Evolutionary conservation across 2,888 invertebrate genomes (phyloP), one percentile per base, ranked within the genome.

Genomic region (Caenorhabditis sp.): DNA sequence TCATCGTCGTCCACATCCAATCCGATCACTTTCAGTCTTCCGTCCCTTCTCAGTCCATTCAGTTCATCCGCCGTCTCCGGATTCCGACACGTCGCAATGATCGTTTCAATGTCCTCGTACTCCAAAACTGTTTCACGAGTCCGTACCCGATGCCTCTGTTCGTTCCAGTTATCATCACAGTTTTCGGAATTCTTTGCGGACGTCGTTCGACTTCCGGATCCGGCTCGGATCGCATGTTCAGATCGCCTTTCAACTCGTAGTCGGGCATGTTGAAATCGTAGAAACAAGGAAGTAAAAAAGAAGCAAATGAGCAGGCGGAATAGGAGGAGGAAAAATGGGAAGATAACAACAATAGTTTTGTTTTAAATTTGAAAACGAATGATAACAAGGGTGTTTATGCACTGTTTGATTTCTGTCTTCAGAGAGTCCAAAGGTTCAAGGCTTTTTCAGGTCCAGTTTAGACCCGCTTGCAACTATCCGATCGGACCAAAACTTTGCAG

Each of bases 131-230:
- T 20, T 30, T 56, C 3, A 70, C 70, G 27, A 76, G 26, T 20
- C 76, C 76, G 9, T 70, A 39, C 11, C 76, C 76, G 41, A 76
- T 76, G 24, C 76, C 76, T 39, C 76, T 37, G 59, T 70, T 76
- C 13, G 76, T 63, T 17, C 76, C 76, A 32, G 76, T 76, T 4
- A 76, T 39, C 70, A 76, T 70, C 20, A 65, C 24, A 41, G 39
- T 70, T 26, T 46, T 70, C 1, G 76, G 76, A 3, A 71, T 32
- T 17, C 27, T 35, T 27, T 62, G 71, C 0, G 55, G 41, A 17
- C 71, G 30, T 24, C 11, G 11, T 24, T 68, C 43, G 0, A 62
- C 71, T 45, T 65, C 58, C 53, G 53, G 61, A 71, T 71, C 62
- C 22, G 62, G 39, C 20, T 48, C 62, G 11, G 30, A 30, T 6